Percentiles rank a stretch among this genome's conserved stretches.
phyloP scores from a whole-genome alignment of 2,888 invertebrate genomes.

The Agrochola litura region DNA sequence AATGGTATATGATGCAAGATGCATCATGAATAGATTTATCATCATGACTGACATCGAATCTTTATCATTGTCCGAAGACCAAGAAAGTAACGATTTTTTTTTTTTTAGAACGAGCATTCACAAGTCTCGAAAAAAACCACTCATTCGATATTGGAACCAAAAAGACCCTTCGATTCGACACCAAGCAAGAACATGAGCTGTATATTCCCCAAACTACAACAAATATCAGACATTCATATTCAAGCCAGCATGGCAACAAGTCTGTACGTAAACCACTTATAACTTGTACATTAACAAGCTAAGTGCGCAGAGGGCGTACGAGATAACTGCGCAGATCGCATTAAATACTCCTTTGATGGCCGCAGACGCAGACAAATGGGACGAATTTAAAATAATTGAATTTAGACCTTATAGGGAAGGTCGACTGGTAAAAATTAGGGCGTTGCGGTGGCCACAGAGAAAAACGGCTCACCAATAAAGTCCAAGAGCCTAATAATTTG shows the following conservation, averaged over 20 bases:
- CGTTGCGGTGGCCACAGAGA: constrained; percentile 26
- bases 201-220: constrained; percentile 6
- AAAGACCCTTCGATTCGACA: not conserved
- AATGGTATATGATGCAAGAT: constrained; percentile 6
- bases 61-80: not conserved
- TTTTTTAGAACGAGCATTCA: constrained; percentile 10
- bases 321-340: constrained; percentile 62
- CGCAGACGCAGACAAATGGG: constrained; percentile 50
- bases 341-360: constrained; percentile 65
- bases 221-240: constrained; percentile 11
- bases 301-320: constrained; percentile 60
- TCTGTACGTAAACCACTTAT: constrained; percentile 54
- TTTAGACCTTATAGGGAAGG: constrained; percentile 60
- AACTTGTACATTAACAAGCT: constrained; percentile 51
- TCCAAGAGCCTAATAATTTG: constrained; percentile 40
- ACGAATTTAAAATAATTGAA: constrained; percentile 55
- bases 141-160: not conserved
- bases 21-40: constrained; percentile 16
- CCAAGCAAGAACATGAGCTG: not conserved
- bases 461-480: constrained; percentile 34
- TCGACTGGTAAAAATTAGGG: constrained; percentile 51
- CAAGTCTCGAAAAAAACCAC: not conserved
- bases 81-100: not conserved
- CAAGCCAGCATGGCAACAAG: constrained; percentile 43
- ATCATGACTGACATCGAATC: not conserved